A percentile compares a stretch with the other conserved stretches of the same genome.
Evolutionary conservation across 2,113 vertebrate species (phyloP).

Genomic region (Emydura subglobosa): DNA sequence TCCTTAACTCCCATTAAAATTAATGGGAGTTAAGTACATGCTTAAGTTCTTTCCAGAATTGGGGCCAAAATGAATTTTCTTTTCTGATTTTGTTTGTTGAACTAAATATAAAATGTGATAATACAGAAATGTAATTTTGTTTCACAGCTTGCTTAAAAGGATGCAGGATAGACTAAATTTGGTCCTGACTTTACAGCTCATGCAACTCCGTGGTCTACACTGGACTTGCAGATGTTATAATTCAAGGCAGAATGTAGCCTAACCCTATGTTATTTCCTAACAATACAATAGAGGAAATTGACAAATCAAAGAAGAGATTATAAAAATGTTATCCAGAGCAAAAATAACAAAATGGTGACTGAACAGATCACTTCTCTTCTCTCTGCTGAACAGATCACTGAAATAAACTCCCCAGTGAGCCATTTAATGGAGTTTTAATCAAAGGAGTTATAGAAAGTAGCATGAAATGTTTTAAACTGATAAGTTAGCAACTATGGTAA

Average conservation of each 20-base stretch:
- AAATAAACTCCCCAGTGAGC: slow-evolving; percentile 11
- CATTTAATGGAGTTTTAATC: slow-evolving; percentile 10
- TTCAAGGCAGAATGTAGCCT: background rate
- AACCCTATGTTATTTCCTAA: background rate
- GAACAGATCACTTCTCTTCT: background rate
- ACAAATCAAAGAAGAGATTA: background rate
- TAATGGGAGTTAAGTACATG: background rate
- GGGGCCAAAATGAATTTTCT: background rate
- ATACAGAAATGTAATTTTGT: background rate
- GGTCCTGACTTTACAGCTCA: background rate
- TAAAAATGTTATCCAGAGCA: background rate
- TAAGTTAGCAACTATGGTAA: slow-evolving; percentile 14
- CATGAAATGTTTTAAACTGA: slow-evolving; percentile 3
- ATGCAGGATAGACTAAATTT: background rate
- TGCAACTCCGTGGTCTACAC: background rate
- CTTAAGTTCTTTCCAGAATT: background rate
- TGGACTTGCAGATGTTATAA: background rate
- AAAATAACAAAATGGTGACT: background rate
- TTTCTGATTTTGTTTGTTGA: background rate
- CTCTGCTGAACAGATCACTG: background rate
- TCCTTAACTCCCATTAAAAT: background rate
- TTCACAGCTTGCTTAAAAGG: background rate
- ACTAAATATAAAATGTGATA: background rate
- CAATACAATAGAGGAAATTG: background rate
- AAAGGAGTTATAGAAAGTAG: slow-evolving; percentile 15